Evolutionary conservation across 2,888 invertebrate genomes (phyloP).

Genomic region (Argyresthia goedartella): DNA sequence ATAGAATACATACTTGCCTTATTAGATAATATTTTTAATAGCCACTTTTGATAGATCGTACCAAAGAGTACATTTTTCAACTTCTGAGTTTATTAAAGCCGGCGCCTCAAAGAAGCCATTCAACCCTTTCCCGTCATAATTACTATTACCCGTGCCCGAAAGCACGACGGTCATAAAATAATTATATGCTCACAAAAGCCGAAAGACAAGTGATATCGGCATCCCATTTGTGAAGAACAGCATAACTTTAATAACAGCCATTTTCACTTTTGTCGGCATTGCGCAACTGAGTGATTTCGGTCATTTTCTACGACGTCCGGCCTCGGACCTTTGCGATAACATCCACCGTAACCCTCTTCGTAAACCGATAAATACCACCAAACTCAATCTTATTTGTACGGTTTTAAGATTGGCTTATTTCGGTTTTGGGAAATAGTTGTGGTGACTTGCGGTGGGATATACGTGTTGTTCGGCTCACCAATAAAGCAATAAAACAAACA

Average conservation of each 20-base stretch:
- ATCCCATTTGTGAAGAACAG: neutral
- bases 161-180: neutral
- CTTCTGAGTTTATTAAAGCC: constrained; percentile 15
- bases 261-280: constrained; percentile 65
- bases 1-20: too few relatives aligned
- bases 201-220: neutral
- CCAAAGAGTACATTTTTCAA: too few relatives aligned
- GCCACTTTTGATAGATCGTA: too few relatives aligned
- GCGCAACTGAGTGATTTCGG: constrained; percentile 30
- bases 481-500: constrained; percentile 52
- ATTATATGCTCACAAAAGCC: neutral
- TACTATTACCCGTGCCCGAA: neutral
- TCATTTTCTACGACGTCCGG: constrained; percentile 7
- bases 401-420: too few relatives aligned
- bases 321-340: neutral
- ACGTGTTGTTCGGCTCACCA: constrained; percentile 11
- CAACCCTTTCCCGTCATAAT: too few relatives aligned
- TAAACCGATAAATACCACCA: too few relatives aligned
- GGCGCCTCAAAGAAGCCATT: constrained; percentile 2
- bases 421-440: too few relatives aligned
- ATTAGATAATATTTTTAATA: too few relatives aligned
- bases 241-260: constrained; percentile 11
- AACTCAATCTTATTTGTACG: too few relatives aligned
- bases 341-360: neutral
- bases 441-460: neutral